Evolutionary conservation across 2,888 invertebrate genomes (phyloP), one percentile per base, ranked within the genome.

Genomic region (Asteroscopus sphinx): DNA sequence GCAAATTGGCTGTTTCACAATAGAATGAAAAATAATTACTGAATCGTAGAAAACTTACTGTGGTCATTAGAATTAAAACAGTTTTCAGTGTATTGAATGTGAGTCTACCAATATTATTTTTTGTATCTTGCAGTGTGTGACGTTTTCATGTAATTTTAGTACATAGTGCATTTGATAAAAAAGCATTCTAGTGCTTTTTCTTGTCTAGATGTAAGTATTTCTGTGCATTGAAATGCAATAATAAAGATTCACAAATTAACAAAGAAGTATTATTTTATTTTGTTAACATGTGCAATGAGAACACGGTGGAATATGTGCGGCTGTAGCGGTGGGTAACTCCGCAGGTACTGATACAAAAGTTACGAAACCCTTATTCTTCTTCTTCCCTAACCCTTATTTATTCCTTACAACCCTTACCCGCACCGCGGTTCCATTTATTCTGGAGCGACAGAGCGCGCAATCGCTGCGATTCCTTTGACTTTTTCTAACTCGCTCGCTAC

Each of bases 151-250:
- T 26, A 12, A 40, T 33, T n/a, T 36, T 30, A 52, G 47, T 58
- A 47, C n/a, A 54, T 61, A 42, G 41, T 54, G 45, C 21, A 68
- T 54, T 54, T 42, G 37, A 54, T 30, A 21, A 25, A 25, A 49
- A 69, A 21, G 71, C 71, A 65, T 56, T 57, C 33, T 64, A 39
- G 35, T 68, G 72, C 49, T 66, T 53, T 64, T 16, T 40, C 36
- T 67, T 13, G 32, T 46, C 16, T 69, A 68, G 63, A 47, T 46
- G 11, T 74, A 76, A 71, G 70, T 56, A 55, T 62, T 61, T 62
- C 53, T 58, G 48, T 60, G 60, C 77, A 71, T 62, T 62, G 54
- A 55, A 65, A 66, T 68, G 64, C 68, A 73, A 58, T 58, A 65
- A 71, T 61, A 64, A 56, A 64, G 45, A 54, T 62, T 59, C 57